These are phyloP conservation scores for Synergus gifuensis DNA, from an alignment of 2,888 invertebrate species.

Conservation along the genomic window DNA sequence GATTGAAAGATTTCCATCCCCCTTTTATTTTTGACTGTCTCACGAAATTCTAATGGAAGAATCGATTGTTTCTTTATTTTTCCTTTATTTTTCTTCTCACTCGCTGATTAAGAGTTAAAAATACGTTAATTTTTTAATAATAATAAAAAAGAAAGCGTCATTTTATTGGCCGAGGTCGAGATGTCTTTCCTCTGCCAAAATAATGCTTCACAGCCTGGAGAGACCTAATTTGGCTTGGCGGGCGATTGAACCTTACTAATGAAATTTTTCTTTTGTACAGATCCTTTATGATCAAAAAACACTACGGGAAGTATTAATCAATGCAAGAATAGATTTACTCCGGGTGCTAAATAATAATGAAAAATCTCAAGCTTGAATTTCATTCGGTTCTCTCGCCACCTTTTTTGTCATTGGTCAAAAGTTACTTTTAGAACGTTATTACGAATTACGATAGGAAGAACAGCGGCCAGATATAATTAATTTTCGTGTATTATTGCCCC, in stretches of 20 bases:
- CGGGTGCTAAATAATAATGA: background rate
- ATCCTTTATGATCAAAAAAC: slow-evolving; percentile 4
- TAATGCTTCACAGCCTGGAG: slow-evolving; percentile 42
- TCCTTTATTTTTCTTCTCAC: slow-evolving; percentile 41
- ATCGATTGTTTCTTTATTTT: slow-evolving; percentile 50
- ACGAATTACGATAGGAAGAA: slow-evolving; percentile 53
- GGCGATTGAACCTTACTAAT: slow-evolving; percentile 30
- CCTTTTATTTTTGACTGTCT: slow-evolving; percentile 48
- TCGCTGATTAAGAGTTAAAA: slow-evolving; percentile 33
- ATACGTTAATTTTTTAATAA: slow-evolving; percentile 34
- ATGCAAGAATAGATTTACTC: slow-evolving; percentile 3
- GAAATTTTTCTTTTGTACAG: slow-evolving; percentile 12
- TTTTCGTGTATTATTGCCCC: slow-evolving; percentile 51
- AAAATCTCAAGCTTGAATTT: background rate
- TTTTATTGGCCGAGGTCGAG: slow-evolving; percentile 30
- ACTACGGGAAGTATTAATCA: slow-evolving; percentile 12
- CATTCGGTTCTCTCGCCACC: slow-evolving; percentile 30
- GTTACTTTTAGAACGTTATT: slow-evolving; percentile 37
- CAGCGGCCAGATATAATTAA: slow-evolving; percentile 52
- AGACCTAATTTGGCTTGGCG: slow-evolving; percentile 39
- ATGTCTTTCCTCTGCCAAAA: slow-evolving; percentile 36
- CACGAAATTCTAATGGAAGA: slow-evolving; percentile 55
- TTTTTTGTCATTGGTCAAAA: slow-evolving; percentile 41
- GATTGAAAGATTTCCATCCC: slow-evolving; percentile 52
- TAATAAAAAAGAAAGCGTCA: slow-evolving; percentile 41